Percentiles rank a stretch among this genome's conserved stretches.
Conservation (phyloP, 2,797 vertebrate genomes). For the Paguma larvata region DNA sequence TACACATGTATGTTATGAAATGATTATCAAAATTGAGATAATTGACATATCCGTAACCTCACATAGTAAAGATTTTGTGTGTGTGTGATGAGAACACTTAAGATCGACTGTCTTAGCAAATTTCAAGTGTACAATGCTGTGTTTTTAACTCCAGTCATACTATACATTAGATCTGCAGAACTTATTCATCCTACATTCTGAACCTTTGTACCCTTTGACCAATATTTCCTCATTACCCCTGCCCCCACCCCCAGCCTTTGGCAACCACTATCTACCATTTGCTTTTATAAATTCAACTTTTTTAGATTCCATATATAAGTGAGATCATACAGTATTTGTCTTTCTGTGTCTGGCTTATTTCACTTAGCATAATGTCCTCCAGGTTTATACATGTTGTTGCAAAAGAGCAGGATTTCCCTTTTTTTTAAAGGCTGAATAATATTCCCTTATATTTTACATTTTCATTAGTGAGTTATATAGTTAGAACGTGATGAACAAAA, state of each 20-base stretch:
- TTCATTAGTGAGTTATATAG: not conserved
- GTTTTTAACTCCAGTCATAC: not conserved
- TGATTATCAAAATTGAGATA: not conserved
- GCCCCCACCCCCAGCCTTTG: not conserved
- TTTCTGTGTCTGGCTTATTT: not conserved
- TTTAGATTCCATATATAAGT: not conserved
- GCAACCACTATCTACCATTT: not conserved
- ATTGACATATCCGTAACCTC: not conserved
- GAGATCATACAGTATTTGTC: not conserved
- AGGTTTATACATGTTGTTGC: not conserved
- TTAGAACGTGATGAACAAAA: not conserved
- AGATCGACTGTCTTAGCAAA: not conserved
- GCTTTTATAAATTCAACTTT: not conserved
- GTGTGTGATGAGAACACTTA: not conserved
- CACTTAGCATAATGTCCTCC: not conserved
- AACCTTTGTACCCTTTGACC: not conserved
- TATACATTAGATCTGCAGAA: not conserved
- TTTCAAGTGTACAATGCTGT: not conserved
- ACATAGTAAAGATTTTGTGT: not conserved
- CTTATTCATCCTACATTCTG: not conserved
- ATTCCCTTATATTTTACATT: not conserved
- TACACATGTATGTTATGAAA: not conserved
- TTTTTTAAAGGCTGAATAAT: not conserved
- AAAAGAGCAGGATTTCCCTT: not conserved
- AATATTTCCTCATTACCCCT: not conserved